Base-by-base conservation (phyloP, 2,797 vertebrate genomes). In the Gouania willdenowi region DNA sequence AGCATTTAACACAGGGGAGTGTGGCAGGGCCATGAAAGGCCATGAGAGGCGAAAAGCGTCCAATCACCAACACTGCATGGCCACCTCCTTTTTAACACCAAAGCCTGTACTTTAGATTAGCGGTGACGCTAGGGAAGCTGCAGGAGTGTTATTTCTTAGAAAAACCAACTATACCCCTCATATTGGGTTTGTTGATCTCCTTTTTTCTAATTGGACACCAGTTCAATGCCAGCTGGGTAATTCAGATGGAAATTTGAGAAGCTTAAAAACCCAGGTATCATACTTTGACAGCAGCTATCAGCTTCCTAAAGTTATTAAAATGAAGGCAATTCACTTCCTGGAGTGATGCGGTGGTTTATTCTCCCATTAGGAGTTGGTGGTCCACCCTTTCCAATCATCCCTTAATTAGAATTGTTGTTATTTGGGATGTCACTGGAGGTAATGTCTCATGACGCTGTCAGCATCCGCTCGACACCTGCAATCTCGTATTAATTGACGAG, bases 361-460 rank as follows among this genome's bases (percentile, higher is more conserved):
- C 66, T 63, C 65, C 71, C 71, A 84, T 77, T 77, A 76, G 61
- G 71, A 76, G 56, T 48, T 53, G 41, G 60, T 55, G 66, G 67
- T 71, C 73, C 68, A 68, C 70, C 72, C 71, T 53, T 73, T 81
- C 79, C 70, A 69, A 76, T 81, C 70, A 75, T 75, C 60, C 71
- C 78, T 77, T 87, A 85, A 89, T 89, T 84, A 85, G 69, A 78
- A 60, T 41, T 46, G 65, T 70, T 77, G 81, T 85, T 84, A 80
- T 76, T 73, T 73, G 58, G 61, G 68, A 70, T 81, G 85, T 82
- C 84, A 79, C 48, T 7, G 62, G 61, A 64, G 56, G 68, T 77
- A 53, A 76, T 75, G 68, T 63, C 66, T 77, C 74, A 36, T 49
- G 72, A 79, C 77, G 78, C 77, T 57, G 23, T 59, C 46, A 24